Evolutionary conservation across 1,140 invertebrate species (phyloP), one percentile per base, ranked within the genome.

Genomic region (Nasonia vitripennis): DNA sequence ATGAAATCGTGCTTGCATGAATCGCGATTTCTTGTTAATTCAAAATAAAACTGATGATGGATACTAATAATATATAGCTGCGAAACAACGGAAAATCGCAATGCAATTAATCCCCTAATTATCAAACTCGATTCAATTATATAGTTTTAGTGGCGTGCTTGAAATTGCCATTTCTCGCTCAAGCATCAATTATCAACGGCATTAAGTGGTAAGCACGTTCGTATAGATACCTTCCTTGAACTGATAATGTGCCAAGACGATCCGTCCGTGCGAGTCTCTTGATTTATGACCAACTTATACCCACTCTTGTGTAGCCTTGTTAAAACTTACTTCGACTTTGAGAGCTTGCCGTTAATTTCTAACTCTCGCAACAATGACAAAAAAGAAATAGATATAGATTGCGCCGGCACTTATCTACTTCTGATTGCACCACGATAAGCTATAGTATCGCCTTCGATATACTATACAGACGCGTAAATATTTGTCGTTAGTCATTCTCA

Each of bases 371-470:
- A 81, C 7, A 37, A 62, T 62, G 20, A 17, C 17, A 78, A 68
- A 34, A 51, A 45, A 51, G n/a, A 83, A 82, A 81, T 37, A 37
- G 73, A 83, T 41, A n/a, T 75, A 62, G 31, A 73, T 55, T 62
- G 17, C 80, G 27, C 27, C 27, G 34, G 10, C 27, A 70, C 34
- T 77, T 83, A 82, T 82, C 80, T 75, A 41, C 51, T 67, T 83
- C 71, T 51, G 14, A 74, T 70, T 62, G 88, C 77, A 81, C 81
- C 48, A 27, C 23, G 86, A 83, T 86, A 51, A 79, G 70, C 71
- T 34, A 37, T 37, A 9, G 23, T 2, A 51, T 23, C 20, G 68
- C 27, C 20, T 81, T 51, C 17, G 67, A 80, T 80, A 23, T 45
- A 45, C 7, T 62, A n/a, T 41, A 45, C 5, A 37, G 34, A 6